Evolutionary conservation across 2,113 vertebrate species (phyloP).

Genomic region (Sapajus apella): DNA sequence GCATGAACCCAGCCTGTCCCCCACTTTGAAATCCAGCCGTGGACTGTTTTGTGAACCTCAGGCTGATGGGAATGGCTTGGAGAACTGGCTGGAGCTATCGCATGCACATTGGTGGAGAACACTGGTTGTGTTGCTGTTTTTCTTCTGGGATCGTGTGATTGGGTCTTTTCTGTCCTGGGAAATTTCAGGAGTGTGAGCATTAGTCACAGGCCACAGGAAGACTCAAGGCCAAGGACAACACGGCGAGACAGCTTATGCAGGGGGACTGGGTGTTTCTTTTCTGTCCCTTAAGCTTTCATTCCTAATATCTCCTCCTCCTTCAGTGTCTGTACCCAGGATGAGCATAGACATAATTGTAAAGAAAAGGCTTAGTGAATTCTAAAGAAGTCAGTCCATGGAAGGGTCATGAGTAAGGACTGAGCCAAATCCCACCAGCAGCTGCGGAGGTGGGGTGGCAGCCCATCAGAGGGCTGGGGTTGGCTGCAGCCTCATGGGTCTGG

Average conservation of each 20-base stretch:
- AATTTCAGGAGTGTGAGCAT: not conserved
- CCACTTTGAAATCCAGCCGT: not conserved
- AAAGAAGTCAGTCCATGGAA: not conserved
- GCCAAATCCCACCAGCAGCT: not conserved
- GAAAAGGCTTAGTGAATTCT: not conserved
- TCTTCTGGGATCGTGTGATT: not conserved
- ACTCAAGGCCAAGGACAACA: not conserved
- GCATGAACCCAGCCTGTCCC: not conserved
- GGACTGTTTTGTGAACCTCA: not conserved
- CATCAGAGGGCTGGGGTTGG: accelerated
- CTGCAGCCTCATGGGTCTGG: not conserved
- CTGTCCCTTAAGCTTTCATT: not conserved
- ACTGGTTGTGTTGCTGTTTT: not conserved
- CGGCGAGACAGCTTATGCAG: too few relatives aligned
- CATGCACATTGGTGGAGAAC: accelerated
- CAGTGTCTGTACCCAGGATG: too few relatives aligned
- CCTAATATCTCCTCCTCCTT: not conserved
- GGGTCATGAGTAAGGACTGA: not conserved
- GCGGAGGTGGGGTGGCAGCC: not conserved
- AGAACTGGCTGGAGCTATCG: not conserved
- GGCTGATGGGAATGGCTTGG: not conserved
- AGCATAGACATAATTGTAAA: accelerated
- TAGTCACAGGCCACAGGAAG: not conserved
- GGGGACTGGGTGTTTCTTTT: not conserved
- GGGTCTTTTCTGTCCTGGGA: not conserved